A percentile compares a stretch with the other conserved stretches of the same genome.
These are phyloP conservation scores for Cotesia chilonis DNA, from an alignment of 1,140 invertebrate genomes.

Conservation along the genomic window DNA sequence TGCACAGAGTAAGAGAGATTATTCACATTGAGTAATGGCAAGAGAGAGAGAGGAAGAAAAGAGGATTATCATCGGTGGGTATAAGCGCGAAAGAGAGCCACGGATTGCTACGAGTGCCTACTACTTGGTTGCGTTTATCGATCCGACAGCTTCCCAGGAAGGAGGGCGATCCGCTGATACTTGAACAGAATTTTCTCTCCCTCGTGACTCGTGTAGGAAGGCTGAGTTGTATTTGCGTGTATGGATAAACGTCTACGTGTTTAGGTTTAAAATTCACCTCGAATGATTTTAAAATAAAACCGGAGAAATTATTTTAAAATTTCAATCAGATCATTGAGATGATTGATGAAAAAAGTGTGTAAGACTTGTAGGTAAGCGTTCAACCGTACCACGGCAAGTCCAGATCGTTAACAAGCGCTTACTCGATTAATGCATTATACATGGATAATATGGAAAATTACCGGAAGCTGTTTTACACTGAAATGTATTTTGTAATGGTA, in stretches of 20 bases:
- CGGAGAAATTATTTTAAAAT: background rate
- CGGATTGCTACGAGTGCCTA: background rate
- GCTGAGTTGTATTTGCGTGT: background rate
- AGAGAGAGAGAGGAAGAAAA: background rate
- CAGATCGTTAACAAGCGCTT: slow-evolving; percentile 24
- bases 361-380: slow-evolving; percentile 19
- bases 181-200: slow-evolving; percentile 34
- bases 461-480: slow-evolving; percentile 21
- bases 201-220: background rate
- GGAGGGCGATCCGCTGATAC: slow-evolving; percentile 44
- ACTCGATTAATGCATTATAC: slow-evolving; percentile 1
- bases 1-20: too few species aligned
- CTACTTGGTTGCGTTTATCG: slow-evolving; percentile 44
- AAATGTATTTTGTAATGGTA: slow-evolving; percentile 23
- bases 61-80: background rate
- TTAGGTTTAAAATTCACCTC: background rate
- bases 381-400: slow-evolving; percentile 30
- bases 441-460: slow-evolving; percentile 31
- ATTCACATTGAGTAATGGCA: background rate
- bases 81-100: background rate
- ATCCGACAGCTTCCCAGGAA: slow-evolving; percentile 49
- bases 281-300: background rate
- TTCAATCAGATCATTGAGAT: background rate
- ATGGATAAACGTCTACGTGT: background rate
- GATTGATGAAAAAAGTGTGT: background rate